Conservation (phyloP, 2,888 invertebrate species). For the Chesias legatella region DNA sequence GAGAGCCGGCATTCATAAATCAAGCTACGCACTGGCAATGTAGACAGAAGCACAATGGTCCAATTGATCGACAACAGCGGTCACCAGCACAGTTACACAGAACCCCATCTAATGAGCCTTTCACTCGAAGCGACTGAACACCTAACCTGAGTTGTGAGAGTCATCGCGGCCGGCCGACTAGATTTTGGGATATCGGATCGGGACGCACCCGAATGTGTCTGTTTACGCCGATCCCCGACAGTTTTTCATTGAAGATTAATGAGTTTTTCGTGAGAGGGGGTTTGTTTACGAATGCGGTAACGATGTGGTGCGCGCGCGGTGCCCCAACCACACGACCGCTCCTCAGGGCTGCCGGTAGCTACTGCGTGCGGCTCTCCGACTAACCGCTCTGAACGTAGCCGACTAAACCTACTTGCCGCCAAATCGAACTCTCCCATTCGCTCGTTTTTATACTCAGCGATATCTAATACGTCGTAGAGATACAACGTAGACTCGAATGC, state of each 20-base stretch:
- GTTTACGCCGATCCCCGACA: slow-evolving; percentile 23
- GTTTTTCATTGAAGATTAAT: slow-evolving; percentile 54
- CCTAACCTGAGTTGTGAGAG: slow-evolving; percentile 54
- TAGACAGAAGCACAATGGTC: slow-evolving; percentile 32
- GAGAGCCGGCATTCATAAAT: slow-evolving; percentile 34
- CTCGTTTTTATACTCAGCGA: slow-evolving; percentile 32
- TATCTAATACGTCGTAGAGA: slow-evolving; percentile 27
- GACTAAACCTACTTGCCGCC: slow-evolving; percentile 48
- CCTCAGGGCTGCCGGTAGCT: slow-evolving; percentile 45
- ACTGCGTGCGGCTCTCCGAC: slow-evolving; percentile 40
- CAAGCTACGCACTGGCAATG: slow-evolving; percentile 34
- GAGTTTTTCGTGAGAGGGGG: slow-evolving; percentile 50
- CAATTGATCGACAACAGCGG: slow-evolving; percentile 44
- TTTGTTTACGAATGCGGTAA: slow-evolving; percentile 59
- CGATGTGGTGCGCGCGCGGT: slow-evolving; percentile 26
- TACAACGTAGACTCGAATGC: slow-evolving; percentile 17
- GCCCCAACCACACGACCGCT: slow-evolving; percentile 33
- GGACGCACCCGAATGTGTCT: slow-evolving; percentile 16
- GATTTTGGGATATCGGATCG: slow-evolving; percentile 38
- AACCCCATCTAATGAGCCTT: slow-evolving; percentile 55
- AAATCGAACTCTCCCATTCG: slow-evolving; percentile 49
- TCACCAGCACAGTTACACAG: slow-evolving; percentile 54
- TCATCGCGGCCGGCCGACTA: slow-evolving; percentile 60
- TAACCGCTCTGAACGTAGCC: slow-evolving; percentile 49
- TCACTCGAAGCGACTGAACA: slow-evolving; percentile 63